A percentile compares a stretch with the other conserved stretches of the same genome.
These are phyloP conservation scores for Micronisus gabar DNA, from an alignment of 2,113 vertebrate genomes.

Conservation along the genomic window DNA sequence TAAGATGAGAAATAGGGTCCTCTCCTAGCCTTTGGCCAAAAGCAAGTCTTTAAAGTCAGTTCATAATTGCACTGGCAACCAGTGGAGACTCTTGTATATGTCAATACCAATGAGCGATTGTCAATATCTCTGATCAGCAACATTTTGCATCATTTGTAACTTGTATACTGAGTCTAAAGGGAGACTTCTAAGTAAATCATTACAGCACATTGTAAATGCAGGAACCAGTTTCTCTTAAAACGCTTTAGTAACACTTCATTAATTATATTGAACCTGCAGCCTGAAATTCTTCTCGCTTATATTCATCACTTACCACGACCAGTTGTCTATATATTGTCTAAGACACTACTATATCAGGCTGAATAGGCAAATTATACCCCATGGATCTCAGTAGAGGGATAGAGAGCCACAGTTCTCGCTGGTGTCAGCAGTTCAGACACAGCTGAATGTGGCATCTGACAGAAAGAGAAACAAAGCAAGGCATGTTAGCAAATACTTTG, in stretches of 20 bases:
- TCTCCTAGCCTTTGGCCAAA: conserved; percentile 23
- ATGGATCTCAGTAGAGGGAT: neutral
- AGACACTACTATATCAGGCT: conserved; percentile 27
- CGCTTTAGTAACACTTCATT: conserved; percentile 66
- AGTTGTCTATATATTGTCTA: conserved; percentile 57
- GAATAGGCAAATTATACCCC: conserved; percentile 26
- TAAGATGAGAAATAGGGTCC: neutral
- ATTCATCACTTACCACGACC: conserved; percentile 44
- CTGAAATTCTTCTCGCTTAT: conserved; percentile 25
- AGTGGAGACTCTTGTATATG: conserved; percentile 8
- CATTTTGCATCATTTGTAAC: conserved; percentile 70
- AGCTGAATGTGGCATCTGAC: neutral
- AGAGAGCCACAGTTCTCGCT: neutral
- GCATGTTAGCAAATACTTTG: neutral
- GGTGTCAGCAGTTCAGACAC: neutral
- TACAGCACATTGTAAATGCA: conserved; percentile 65
- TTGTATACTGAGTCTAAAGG: conserved; percentile 44
- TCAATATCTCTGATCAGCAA: conserved; percentile 65
- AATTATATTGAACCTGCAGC: conserved; percentile 66
- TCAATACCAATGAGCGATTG: conserved; percentile 67
- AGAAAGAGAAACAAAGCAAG: conserved; percentile 7
- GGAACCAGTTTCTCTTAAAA: conserved; percentile 54
- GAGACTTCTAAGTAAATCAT: conserved; percentile 65
- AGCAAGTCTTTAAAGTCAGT: conserved; percentile 37
- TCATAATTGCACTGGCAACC: conserved; percentile 49